These are phyloP conservation scores for Brachynemurus nebulosus DNA, from an alignment of 2,888 invertebrate species.

Conservation along the genomic window DNA sequence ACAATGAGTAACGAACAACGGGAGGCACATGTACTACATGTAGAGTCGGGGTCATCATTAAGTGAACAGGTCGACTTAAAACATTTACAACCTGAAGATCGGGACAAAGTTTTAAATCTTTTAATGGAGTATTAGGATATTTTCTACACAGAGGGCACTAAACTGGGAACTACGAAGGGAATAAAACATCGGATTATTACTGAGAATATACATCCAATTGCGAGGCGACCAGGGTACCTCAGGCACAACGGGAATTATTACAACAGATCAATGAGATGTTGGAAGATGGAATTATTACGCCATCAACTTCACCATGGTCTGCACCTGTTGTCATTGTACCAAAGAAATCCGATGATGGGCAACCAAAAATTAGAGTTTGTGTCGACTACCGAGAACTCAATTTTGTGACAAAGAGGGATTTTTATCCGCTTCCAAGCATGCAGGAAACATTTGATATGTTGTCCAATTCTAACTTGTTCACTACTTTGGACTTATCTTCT, in stretches of 20 bases:
- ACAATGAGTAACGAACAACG: no score
- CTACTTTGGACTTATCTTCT: slow-evolving; percentile 22
- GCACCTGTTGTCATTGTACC: slow-evolving; percentile 20
- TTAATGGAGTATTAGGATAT: no score
- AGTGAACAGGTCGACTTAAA: no score
- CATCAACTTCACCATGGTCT: slow-evolving; percentile 16
- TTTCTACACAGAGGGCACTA: no score
- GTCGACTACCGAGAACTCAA: slow-evolving; percentile 20
- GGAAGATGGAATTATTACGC: slow-evolving; percentile 16
- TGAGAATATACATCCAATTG: no score
- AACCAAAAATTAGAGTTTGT: slow-evolving; percentile 18
- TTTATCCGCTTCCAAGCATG: slow-evolving; percentile 20
- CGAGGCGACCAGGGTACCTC: no score
- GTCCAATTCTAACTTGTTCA: slow-evolving; percentile 22
- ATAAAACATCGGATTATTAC: no score
- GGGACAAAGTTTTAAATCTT: no score
- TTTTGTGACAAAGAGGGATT: slow-evolving; percentile 17
- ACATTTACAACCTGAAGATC: no score
- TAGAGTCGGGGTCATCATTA: no score
- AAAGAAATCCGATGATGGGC: slow-evolving; percentile 17
- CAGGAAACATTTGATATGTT: slow-evolving; percentile 23
- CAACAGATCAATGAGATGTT: slow-evolving; percentile 19
- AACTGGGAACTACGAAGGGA: no score
- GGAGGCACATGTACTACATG: no score
- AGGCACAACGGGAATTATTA: slow-evolving; percentile 19